Conservation (phyloP, 2,113 vertebrate species). For the Manacus vitellinus region DNA sequence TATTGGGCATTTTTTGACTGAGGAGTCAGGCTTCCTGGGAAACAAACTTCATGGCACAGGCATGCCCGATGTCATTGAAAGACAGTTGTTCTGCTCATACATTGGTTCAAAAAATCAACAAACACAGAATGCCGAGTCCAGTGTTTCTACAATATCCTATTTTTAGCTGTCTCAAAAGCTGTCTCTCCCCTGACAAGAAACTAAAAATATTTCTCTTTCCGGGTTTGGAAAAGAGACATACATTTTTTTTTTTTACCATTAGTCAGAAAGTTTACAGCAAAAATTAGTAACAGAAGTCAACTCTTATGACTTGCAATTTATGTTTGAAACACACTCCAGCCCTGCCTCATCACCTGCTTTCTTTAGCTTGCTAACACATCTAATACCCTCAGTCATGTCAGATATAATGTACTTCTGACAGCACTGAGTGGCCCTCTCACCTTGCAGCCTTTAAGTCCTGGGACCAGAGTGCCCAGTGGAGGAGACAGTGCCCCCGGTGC, state of each 20-base stretch:
- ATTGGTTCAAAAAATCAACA: background rate
- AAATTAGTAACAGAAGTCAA: background rate
- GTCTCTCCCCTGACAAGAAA: background rate
- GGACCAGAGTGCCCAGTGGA: background rate
- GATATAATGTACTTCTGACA: background rate
- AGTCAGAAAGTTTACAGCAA: background rate
- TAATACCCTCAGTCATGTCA: background rate
- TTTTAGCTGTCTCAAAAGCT: background rate
- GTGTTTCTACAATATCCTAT: background rate
- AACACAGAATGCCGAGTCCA: background rate
- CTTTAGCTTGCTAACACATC: background rate
- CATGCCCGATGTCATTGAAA: background rate
- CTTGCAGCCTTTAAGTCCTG: background rate
- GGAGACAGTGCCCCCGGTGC: background rate
- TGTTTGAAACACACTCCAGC: background rate
- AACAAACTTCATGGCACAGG: background rate
- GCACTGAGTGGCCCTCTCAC: accelerated
- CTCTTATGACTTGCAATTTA: background rate
- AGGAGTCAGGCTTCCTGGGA: background rate
- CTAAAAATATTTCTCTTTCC: background rate
- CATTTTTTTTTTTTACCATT: background rate
- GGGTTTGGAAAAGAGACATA: background rate
- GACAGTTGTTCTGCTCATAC: background rate
- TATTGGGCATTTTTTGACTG: background rate
- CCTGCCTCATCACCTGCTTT: background rate